A percentile compares a stretch with the other conserved stretches of the same genome.
phyloP scores from a whole-genome alignment of 2,113 vertebrate genomes.

The Gasterosteus aculeatus region DNA sequence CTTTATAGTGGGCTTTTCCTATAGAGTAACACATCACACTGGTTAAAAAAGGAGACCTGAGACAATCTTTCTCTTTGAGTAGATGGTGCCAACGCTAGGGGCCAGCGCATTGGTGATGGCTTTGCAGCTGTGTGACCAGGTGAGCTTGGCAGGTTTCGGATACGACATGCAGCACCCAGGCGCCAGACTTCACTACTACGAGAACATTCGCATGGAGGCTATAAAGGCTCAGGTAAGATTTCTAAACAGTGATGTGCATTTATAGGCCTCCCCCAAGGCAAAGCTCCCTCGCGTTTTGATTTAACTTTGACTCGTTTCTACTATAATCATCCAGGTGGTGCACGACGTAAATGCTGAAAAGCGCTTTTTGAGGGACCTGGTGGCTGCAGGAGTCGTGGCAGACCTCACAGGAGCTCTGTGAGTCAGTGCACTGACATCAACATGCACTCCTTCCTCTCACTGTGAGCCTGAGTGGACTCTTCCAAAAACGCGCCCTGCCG shows the following conservation, averaged over 20 bases:
- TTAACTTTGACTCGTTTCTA: neutral
- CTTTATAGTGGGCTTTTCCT: neutral
- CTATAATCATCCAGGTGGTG: conserved; percentile 71
- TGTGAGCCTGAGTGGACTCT: conserved; percentile 1
- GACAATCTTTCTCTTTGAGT: neutral
- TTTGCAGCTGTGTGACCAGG: conserved; percentile 83
- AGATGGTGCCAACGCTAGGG: conserved; percentile 80
- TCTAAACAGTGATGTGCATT: neutral
- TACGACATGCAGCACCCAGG: conserved; percentile 80
- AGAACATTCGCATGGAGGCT: conserved; percentile 72
- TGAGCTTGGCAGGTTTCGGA: conserved; percentile 84
- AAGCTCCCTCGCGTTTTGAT: neutral
- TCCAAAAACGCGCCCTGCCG: neutral
- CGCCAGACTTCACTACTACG: conserved; percentile 83
- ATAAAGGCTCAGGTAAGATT: conserved; percentile 74
- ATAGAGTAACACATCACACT: neutral
- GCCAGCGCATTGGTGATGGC: conserved; percentile 80
- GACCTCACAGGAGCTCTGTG: conserved; percentile 82
- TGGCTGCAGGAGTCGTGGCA: conserved; percentile 72
- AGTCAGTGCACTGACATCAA: conserved; percentile 31
- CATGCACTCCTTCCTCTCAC: conserved; percentile 17
- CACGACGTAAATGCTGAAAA: conserved; percentile 82
- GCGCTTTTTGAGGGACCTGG: conserved; percentile 79
- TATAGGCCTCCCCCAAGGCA: neutral
- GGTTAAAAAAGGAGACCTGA: neutral